Percentiles rank a stretch among this genome's conserved stretches.
These are phyloP conservation scores for Streptopelia turtur DNA, from an alignment of 2,797 vertebrate genomes.

Conservation along the genomic window DNA sequence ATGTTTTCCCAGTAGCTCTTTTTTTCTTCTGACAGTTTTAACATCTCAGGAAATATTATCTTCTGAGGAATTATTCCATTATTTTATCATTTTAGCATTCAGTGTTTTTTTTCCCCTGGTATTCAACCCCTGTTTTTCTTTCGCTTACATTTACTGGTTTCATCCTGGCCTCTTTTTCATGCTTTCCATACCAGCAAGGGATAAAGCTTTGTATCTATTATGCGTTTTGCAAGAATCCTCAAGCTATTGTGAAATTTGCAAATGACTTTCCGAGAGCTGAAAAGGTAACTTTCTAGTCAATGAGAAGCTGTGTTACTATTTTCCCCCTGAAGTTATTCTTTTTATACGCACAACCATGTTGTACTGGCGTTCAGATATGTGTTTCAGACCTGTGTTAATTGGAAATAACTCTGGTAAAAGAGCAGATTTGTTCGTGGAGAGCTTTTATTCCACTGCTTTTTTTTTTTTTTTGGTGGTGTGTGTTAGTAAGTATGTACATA, in stretches of 20 bases:
- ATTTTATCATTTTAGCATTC: conserved; percentile 21
- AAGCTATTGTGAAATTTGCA: neutral
- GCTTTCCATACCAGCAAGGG: neutral
- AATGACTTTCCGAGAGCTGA: neutral
- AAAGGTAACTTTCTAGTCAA: neutral
- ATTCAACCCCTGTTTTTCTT: neutral
- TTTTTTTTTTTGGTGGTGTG: neutral
- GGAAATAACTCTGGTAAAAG: neutral
- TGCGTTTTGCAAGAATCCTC: neutral
- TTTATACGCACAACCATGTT: neutral
- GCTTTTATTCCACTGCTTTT: neutral
- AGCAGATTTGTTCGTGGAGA: neutral
- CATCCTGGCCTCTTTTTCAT: neutral
- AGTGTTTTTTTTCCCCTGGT: neutral
- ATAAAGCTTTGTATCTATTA: neutral
- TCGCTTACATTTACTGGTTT: neutral
- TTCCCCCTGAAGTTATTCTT: neutral
- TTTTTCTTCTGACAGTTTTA: conserved; percentile 25
- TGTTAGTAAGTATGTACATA: neutral
- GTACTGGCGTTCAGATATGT: neutral
- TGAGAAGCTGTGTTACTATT: neutral
- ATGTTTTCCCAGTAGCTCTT: neutral
- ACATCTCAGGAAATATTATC: neutral
- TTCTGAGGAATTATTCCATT: conserved; percentile 15
- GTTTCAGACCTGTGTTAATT: neutral